Evolutionary conservation across 2,797 vertebrate genomes (phyloP).

Genomic region (Crenichthys baileyi): DNA sequence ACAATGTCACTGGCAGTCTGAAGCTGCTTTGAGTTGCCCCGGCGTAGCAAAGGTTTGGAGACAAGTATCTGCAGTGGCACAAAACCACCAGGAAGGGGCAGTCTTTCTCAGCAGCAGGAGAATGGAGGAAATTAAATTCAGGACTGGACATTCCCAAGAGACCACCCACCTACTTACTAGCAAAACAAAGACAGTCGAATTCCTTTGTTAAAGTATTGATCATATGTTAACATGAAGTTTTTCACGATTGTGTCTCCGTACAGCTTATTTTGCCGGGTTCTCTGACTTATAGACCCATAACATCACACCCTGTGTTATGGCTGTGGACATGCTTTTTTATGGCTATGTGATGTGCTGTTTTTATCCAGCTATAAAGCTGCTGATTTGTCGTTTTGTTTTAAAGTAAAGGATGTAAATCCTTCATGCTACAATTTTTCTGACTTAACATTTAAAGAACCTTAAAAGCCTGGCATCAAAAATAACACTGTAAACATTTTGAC

Average conservation of each 20-base stretch:
- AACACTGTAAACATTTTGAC: background rate
- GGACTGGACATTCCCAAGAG: background rate
- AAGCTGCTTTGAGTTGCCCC: conserved; percentile 79
- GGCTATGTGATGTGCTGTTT: background rate
- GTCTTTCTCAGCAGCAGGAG: conserved; percentile 61
- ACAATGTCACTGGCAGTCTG: conserved; percentile 87
- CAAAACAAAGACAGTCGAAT: conserved; percentile 26
- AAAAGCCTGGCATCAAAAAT: background rate
- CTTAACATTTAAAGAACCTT: background rate
- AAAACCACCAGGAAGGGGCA: conserved; percentile 71
- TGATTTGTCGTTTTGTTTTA: background rate
- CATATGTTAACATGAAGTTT: background rate
- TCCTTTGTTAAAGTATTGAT: background rate
- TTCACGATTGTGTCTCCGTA: background rate
- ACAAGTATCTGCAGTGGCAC: conserved; percentile 57
- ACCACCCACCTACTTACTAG: conserved; percentile 16
- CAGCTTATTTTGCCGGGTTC: background rate
- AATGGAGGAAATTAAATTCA: too few species aligned
- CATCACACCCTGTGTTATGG: background rate
- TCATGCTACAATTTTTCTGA: background rate
- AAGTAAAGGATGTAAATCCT: background rate
- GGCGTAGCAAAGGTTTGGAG: conserved; percentile 3
- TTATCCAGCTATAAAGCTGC: background rate
- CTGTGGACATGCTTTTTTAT: background rate
- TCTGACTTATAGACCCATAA: background rate